Evolutionary conservation across 2,113 vertebrate genomes (phyloP).

Genomic region (Apodemus sylvaticus): DNA sequence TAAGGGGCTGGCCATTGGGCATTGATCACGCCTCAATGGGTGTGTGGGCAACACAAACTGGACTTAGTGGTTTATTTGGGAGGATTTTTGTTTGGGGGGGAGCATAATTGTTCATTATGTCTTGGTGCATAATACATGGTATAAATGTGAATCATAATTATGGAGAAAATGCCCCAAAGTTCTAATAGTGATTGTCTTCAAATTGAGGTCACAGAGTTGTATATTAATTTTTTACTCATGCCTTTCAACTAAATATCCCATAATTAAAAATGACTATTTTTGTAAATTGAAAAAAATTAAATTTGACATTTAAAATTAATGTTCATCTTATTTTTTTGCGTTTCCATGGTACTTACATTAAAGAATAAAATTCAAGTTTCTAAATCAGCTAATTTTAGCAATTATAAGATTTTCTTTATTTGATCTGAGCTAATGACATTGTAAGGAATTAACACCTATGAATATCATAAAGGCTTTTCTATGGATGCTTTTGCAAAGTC

Average conservation of each 20-base stretch:
- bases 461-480: constrained; percentile 60
- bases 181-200: neutral
- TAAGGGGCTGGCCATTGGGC: neutral
- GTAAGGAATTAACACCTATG: constrained; percentile 45
- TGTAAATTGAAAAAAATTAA: neutral
- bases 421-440: neutral
- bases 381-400: constrained; percentile 34
- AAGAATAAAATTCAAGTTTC: constrained; percentile 22
- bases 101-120: neutral
- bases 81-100: neutral
- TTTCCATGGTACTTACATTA: neutral
- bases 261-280: neutral
- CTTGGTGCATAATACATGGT: neutral
- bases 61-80: neutral
- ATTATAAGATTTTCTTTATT: neutral
- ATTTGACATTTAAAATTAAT: constrained; percentile 2
- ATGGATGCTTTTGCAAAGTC: constrained; percentile 46
- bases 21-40: neutral
- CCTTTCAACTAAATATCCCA: constrained; percentile 24
- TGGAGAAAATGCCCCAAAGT: neutral
- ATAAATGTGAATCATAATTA: neutral
- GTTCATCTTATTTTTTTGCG: neutral
- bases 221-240: neutral
- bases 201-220: neutral
- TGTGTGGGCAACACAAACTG: neutral